Conservation (phyloP, 2,113 vertebrate species). For the Erinaceus europaeus region DNA sequence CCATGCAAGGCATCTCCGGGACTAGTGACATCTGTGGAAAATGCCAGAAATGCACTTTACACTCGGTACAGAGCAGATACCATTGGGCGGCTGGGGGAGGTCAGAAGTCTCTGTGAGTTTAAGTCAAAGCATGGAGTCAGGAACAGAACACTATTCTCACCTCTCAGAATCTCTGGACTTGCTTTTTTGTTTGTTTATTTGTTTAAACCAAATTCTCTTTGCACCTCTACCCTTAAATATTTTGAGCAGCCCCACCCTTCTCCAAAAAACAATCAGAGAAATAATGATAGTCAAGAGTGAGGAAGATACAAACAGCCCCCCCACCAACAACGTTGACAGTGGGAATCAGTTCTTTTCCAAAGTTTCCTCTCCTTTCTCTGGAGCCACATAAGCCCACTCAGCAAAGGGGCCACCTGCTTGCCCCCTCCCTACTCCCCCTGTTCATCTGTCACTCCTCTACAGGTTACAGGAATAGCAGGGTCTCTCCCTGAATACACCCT, state of each 20-base stretch:
- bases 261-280: not conserved
- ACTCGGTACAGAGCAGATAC: no score
- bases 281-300: not conserved
- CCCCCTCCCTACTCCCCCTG: slow-evolving; percentile 52
- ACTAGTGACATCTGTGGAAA: no score
- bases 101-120: not conserved
- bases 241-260: not conserved
- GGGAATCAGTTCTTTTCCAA: not conserved
- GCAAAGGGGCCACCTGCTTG: slow-evolving; percentile 5
- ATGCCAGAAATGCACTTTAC: not conserved
- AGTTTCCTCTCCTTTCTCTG: not conserved
- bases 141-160: not conserved
- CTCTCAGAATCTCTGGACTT: not conserved
- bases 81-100: not conserved
- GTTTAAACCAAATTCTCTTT: not conserved
- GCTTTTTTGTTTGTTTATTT: not conserved
- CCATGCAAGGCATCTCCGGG: no score
- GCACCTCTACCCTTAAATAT: not conserved
- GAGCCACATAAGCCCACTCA: slow-evolving; percentile 45
- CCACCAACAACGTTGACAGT: not conserved
- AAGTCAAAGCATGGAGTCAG: not conserved
- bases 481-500: slow-evolving; percentile 47
- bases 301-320: not conserved
- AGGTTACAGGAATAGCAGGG: slow-evolving; percentile 60
- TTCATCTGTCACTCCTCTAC: slow-evolving; percentile 65